Evolutionary conservation across 2,113 vertebrate species (phyloP).

Genomic region (Hiodon tergisus): DNA sequence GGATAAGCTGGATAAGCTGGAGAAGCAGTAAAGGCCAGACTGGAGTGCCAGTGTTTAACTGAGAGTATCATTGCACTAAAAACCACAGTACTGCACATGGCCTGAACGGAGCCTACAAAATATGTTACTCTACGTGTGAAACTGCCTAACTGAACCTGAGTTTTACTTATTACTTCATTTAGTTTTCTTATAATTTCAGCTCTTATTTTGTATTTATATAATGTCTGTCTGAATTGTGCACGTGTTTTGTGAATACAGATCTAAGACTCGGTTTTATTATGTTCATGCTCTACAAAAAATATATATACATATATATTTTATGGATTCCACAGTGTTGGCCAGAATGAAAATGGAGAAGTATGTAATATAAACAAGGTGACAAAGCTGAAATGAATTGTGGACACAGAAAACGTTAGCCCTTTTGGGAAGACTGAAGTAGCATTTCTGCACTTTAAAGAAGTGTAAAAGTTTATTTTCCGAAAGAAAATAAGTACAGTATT

Average conservation of each 20-base stretch:
- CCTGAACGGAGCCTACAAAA: slow-evolving; percentile 89
- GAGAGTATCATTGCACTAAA: slow-evolving; percentile 82
- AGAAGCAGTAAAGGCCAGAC: slow-evolving; percentile 68
- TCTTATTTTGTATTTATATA: slow-evolving; percentile 66
- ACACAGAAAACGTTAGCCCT: slow-evolving; percentile 75
- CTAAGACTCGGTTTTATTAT: slow-evolving; percentile 65
- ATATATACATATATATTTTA: slow-evolving; percentile 40
- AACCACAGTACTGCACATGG: slow-evolving; percentile 86
- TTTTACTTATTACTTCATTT: slow-evolving; percentile 56
- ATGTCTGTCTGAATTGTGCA: slow-evolving; percentile 58
- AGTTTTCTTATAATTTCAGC: slow-evolving; percentile 52
- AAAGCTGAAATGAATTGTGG: slow-evolving; percentile 69
- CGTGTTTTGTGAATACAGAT: slow-evolving; percentile 76
- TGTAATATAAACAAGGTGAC: slow-evolving; percentile 62
- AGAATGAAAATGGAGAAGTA: slow-evolving; percentile 29
- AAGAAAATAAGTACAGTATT: slow-evolving; percentile 17
- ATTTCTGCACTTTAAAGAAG: slow-evolving; percentile 66
- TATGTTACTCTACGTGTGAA: slow-evolving; percentile 83
- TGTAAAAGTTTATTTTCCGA: slow-evolving; percentile 44
- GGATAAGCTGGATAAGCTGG: slow-evolving; percentile 59
- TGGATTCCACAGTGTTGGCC: slow-evolving; percentile 65
- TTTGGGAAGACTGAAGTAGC: slow-evolving; percentile 64
- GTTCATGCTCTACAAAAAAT: slow-evolving; percentile 61
- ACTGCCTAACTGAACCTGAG: slow-evolving; percentile 88
- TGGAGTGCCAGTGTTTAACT: slow-evolving; percentile 68